Base-by-base conservation (phyloP, 2,797 vertebrate species). In the Sebastes baramenuke region DNA sequence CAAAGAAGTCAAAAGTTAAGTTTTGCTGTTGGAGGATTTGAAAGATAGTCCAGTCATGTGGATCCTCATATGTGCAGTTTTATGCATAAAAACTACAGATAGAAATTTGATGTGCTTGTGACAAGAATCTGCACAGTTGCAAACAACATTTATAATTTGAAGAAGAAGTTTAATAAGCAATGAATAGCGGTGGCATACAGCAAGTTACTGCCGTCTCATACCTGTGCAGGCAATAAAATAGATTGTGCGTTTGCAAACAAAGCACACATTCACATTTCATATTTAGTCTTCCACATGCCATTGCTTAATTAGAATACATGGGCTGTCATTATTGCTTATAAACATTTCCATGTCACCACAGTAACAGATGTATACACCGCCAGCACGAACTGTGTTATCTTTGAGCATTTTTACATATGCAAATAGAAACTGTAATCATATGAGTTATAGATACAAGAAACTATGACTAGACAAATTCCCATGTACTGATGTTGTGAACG, bases 391-490 rank as follows among this genome's bases (percentile, higher is more conserved):
- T 25, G 20, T 30, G 11, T 74, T 64, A 80, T 74, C 49, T 73
- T 22, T 32, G 11, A 46, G 61, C 11, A 5, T 72, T 62, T 82
- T 68, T 25, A 74, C 61, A 67, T 3, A 2, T 60, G n/a, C 67
- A 77, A 69, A 68, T 12, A 65, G 25, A 38, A 81, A 20, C 54
- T 68, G 11, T 24, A 64, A 70, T 71, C 24, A 68, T 58, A 25
- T 4, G 4, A 69, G 56, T 67, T 60, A 66, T 36, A n/a, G 4
- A 70, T 58, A 49, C 24, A 81, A 62, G 60, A 80, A 81, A 20
- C 13, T 9, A 9, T 62, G 27, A 64, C 55, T 52, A 56, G 49
- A 67, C 5, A 70, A 69, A 60, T 46, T 66, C 32, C 67, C 14
- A 9, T 20, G 14, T 9, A 38, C 5, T 66, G n/a, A 74, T 2